Evolutionary conservation across 2,797 vertebrate species (phyloP).

Genomic region (Enoplosus armatus): DNA sequence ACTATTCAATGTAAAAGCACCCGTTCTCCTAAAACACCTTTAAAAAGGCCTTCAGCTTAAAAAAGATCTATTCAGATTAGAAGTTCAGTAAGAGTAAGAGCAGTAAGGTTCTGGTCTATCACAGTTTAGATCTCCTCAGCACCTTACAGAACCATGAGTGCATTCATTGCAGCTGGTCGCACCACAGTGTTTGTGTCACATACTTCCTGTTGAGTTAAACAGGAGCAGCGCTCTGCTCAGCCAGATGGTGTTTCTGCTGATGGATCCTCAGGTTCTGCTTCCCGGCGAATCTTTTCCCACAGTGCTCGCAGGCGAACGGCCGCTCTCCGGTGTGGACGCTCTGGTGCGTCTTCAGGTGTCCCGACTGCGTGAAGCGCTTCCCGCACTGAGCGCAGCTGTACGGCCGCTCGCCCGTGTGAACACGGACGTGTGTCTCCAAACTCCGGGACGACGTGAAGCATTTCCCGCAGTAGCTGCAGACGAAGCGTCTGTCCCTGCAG

Average conservation of each 20-base stretch:
- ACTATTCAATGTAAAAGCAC: slow-evolving; percentile 13
- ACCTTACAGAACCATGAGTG: neutral
- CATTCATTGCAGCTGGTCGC: neutral
- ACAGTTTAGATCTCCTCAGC: neutral
- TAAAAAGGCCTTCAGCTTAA: neutral
- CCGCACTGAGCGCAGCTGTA: slow-evolving; percentile 84
- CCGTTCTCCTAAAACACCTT: neutral
- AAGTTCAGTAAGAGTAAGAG: neutral
- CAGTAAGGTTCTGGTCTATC: slow-evolving; percentile 7
- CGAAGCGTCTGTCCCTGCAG: slow-evolving; percentile 74
- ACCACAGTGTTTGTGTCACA: neutral
- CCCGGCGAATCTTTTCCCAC: slow-evolving; percentile 80
- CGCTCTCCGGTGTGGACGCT: slow-evolving; percentile 83
- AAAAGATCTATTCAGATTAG: neutral
- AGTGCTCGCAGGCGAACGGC: slow-evolving; percentile 77
- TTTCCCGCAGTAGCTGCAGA: slow-evolving; percentile 81
- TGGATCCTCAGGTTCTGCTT: slow-evolving; percentile 82
- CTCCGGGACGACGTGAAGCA: slow-evolving; percentile 78
- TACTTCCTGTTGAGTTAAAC: slow-evolving; percentile 1
- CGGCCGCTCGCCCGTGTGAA: slow-evolving; percentile 83
- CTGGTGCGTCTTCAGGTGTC: slow-evolving; percentile 84
- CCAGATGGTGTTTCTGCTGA: slow-evolving; percentile 77
- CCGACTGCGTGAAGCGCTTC: slow-evolving; percentile 83
- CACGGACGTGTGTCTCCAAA: slow-evolving; percentile 81
- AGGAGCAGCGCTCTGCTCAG: neutral